Conservation (phyloP, 2,113 vertebrate genomes). For the Acinonyx jubatus region DNA sequence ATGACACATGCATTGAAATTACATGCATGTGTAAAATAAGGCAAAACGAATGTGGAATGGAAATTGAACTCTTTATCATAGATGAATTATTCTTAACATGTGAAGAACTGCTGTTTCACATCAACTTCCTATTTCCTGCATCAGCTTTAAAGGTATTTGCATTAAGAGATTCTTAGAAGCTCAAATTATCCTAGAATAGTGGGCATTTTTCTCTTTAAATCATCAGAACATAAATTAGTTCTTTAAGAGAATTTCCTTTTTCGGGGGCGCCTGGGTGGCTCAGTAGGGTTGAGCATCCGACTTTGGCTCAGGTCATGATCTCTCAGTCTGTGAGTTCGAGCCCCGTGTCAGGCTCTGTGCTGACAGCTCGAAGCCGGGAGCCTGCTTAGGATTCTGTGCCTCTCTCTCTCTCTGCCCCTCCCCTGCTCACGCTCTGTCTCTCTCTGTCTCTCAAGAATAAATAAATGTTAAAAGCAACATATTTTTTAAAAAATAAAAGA, state of each 20-base stretch:
- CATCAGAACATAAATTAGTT: conserved; percentile 16
- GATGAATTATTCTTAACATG: conserved; percentile 21
- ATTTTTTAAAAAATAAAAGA: too few relatives aligned
- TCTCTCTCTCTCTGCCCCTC: too few relatives aligned
- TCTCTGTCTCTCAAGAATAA: too few relatives aligned
- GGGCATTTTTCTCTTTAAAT: neutral
- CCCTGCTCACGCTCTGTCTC: too few relatives aligned
- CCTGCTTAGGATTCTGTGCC: too few relatives aligned
- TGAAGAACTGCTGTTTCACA: conserved; percentile 12
- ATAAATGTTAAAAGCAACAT: too few relatives aligned
- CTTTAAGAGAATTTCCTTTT: neutral
- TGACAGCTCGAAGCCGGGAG: too few relatives aligned
- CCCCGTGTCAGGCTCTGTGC: too few relatives aligned
- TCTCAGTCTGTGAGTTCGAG: too few relatives aligned
- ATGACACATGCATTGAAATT: neutral
- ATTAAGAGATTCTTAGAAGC: conserved; percentile 6
- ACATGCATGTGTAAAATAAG: neutral
- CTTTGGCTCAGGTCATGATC: too few relatives aligned
- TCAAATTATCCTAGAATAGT: conserved; percentile 7
- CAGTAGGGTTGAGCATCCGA: too few relatives aligned
- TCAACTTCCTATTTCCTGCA: neutral
- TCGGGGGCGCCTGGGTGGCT: too few relatives aligned
- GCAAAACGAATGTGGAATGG: neutral
- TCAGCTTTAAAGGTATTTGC: neutral
- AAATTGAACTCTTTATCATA: neutral